These are phyloP conservation scores for Lates japonicus DNA, from an alignment of 2,797 vertebrate species.

Conservation along the genomic window DNA sequence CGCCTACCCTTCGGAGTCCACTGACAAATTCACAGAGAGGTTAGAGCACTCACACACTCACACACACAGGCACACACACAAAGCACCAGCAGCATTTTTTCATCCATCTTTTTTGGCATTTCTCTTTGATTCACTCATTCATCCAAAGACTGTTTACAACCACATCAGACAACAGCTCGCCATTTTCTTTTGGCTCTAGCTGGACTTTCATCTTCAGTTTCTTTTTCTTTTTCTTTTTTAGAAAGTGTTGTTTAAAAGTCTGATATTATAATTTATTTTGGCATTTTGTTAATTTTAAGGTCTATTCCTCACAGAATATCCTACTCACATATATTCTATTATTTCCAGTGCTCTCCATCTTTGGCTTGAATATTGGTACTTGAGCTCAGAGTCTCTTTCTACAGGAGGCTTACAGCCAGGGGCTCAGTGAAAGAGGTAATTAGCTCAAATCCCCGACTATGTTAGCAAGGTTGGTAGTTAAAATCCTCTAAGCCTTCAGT, in stretches of 20 bases:
- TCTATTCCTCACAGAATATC: background rate
- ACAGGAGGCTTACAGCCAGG: constrained; percentile 45
- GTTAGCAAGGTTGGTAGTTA: constrained; percentile 72
- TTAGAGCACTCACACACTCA: constrained; percentile 46
- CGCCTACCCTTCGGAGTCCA: constrained; percentile 73
- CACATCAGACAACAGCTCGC: background rate
- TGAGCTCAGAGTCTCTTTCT: constrained; percentile 32
- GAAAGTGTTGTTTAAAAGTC: background rate
- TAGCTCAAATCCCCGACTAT: constrained; percentile 72
- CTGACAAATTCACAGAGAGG: constrained; percentile 79
- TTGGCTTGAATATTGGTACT: constrained; percentile 13
- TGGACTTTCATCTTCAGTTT: constrained; percentile 14
- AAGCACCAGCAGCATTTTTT: background rate
- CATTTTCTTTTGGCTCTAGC: background rate
- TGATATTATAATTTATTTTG: background rate
- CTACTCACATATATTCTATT: background rate
- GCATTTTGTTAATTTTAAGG: constrained; percentile 3
- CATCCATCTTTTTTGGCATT: background rate
- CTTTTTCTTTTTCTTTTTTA: background rate
- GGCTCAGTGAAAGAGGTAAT: constrained; percentile 69
- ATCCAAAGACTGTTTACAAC: background rate
- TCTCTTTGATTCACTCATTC: constrained; percentile 3
- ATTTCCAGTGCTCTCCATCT: constrained; percentile 10
- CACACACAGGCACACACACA: constrained; percentile 36
- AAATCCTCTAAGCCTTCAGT: constrained; percentile 67